Percentiles rank a stretch among this genome's conserved stretches.
These are phyloP conservation scores for Cecropterus lyciades DNA, from an alignment of 1,140 invertebrate species.

Conservation along the genomic window DNA sequence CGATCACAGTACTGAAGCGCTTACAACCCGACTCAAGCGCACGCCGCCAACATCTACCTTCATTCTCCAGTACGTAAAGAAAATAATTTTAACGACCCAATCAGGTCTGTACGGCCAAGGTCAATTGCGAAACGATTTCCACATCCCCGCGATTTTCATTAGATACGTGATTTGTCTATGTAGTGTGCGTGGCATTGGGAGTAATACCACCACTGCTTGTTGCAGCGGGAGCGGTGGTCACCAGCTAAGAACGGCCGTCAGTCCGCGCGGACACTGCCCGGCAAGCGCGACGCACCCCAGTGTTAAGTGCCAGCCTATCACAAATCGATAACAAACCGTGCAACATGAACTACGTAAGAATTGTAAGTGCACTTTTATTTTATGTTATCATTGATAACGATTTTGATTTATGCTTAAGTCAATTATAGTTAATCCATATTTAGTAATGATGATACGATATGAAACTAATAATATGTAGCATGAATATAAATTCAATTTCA, in stretches of 20 bases:
- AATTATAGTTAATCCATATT: too few relatives aligned
- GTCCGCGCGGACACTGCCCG: constrained; percentile 48
- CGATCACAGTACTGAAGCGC: constrained; percentile 56
- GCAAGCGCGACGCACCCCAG: constrained; percentile 43
- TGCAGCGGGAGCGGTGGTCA: constrained; percentile 62
- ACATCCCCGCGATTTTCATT: constrained; percentile 50
- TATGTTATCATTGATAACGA: too few relatives aligned
- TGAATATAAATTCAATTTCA: too few relatives aligned
- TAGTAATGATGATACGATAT: too few relatives aligned
- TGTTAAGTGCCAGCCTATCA: constrained; percentile 49
- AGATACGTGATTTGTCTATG: constrained; percentile 54
- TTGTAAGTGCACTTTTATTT: constrained; percentile 46
- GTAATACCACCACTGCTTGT: constrained; percentile 69
- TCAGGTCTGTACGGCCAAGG: constrained; percentile 53
- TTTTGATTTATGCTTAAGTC: too few relatives aligned
- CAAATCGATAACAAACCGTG: constrained; percentile 22
- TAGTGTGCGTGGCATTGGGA: constrained; percentile 51
- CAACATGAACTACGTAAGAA: constrained; percentile 56
- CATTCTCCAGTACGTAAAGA: constrained; percentile 62
- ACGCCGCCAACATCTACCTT: constrained; percentile 62
- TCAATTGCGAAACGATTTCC: constrained; percentile 55
- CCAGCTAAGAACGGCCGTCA: constrained; percentile 45
- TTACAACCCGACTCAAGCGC: constrained; percentile 67
- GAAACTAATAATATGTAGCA: too few relatives aligned
- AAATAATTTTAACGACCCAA: constrained; percentile 47